These are phyloP conservation scores for Carcharodon carcharias DNA, from an alignment of 2,797 vertebrate genomes.

Conservation along the genomic window DNA sequence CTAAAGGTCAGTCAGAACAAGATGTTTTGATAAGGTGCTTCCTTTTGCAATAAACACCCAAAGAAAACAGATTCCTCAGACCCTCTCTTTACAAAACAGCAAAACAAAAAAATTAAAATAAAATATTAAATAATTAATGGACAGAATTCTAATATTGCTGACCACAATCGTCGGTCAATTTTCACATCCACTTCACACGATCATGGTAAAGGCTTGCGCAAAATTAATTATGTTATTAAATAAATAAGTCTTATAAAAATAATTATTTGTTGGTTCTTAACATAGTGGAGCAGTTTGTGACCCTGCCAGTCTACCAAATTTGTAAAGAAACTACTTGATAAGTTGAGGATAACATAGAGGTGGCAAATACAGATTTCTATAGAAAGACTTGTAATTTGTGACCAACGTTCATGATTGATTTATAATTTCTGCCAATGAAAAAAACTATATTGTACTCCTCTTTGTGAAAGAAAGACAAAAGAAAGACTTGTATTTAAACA, in stretches of 20 bases:
- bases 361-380: not conserved
- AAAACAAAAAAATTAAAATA: not conserved
- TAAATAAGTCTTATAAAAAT: not conserved
- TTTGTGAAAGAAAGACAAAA: not conserved
- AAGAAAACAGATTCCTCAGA: conserved; percentile 1
- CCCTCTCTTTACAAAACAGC: not conserved
- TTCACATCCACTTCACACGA: not conserved
- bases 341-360: not conserved
- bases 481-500: not conserved
- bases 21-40: conserved; percentile 31
- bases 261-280: not conserved
- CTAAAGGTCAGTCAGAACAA: conserved; percentile 19
- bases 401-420: not conserved
- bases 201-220: not conserved
- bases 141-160: not conserved
- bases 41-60: conserved; percentile 9
- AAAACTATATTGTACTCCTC: not conserved
- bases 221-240: not conserved
- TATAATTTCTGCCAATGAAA: not conserved
- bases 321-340: not conserved
- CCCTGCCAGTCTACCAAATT: not conserved
- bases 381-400: not conserved
- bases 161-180: not conserved
- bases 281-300: not conserved
- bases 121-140: not conserved